These are phyloP conservation scores for Lasiommata megera DNA, from an alignment of 2,888 invertebrate species.

Conservation along the genomic window DNA sequence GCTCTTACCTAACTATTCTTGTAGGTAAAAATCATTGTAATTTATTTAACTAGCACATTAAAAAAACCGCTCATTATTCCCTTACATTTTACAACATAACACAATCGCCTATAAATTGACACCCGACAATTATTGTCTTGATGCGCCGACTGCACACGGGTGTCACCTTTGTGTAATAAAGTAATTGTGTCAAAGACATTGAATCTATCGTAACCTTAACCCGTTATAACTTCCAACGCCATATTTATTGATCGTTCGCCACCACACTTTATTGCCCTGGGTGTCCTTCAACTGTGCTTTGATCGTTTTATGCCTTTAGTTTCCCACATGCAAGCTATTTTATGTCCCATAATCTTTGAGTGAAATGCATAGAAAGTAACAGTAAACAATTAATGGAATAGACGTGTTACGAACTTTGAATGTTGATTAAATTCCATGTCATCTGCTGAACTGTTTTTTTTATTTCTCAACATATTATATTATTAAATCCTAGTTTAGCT, in stretches of 20 bases:
- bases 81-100: background rate
- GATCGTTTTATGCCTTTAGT: conserved; percentile 10
- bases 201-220: conserved; percentile 48
- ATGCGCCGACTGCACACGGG: conserved; percentile 33
- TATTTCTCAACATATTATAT: too few species aligned
- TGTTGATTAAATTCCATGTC: background rate
- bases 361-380: background rate
- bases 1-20: too few species aligned
- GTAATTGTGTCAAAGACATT: conserved; percentile 44
- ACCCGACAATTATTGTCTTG: conserved; percentile 11
- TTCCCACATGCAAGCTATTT: background rate
- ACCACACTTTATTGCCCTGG: conserved; percentile 12
- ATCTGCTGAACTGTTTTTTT: background rate
- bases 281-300: conserved; percentile 10
- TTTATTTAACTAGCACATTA: background rate
- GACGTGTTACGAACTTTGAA: background rate
- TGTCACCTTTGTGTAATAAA: conserved; percentile 48
- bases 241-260: conserved; percentile 17
- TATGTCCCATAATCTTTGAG: background rate
- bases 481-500: too few species aligned
- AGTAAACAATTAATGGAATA: background rate
- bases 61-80: background rate
- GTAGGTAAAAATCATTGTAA: background rate
- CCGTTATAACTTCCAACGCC: conserved; percentile 28
- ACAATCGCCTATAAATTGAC: conserved; percentile 16